Conservation (phyloP, 2,113 vertebrate genomes). For the Tympanuchus pallidicinctus region DNA sequence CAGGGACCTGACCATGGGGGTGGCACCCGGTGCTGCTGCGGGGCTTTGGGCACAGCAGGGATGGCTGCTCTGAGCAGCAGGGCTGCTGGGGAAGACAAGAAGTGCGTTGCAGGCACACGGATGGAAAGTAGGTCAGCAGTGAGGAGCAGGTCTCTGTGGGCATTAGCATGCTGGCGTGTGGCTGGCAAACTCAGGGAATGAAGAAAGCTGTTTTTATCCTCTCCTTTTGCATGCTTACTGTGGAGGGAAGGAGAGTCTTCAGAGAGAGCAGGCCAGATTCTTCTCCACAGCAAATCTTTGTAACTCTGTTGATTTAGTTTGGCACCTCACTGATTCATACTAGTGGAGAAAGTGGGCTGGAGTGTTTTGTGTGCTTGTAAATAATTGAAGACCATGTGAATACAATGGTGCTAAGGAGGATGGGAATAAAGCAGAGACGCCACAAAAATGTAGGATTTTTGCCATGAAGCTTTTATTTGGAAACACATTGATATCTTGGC, state of each 20-base stretch:
- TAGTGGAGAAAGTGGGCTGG: constrained; percentile 28
- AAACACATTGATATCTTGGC: constrained; percentile 34
- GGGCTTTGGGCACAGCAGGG: not conserved
- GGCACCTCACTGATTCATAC: constrained; percentile 31
- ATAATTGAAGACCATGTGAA: constrained; percentile 52
- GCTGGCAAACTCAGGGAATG: not conserved
- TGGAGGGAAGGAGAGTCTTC: not conserved
- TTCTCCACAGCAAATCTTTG: constrained; percentile 1
- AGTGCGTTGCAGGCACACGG: not conserved
- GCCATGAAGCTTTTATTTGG: not conserved
- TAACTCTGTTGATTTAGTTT: constrained; percentile 40
- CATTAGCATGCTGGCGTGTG: not conserved
- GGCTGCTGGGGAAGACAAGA: not conserved
- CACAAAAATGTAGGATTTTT: constrained; percentile 15
- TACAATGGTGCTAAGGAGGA: constrained; percentile 37
- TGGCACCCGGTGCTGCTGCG: not conserved
- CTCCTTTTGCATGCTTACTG: not conserved
- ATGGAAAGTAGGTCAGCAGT: constrained; percentile 36
- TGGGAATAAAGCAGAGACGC: constrained; percentile 41
- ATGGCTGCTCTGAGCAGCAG: not conserved
- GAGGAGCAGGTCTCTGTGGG: not conserved
- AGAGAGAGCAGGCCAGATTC: constrained; percentile 22
- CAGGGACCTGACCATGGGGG: not conserved
- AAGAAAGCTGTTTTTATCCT: not conserved
- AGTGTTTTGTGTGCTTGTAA: constrained; percentile 60